Conservation (phyloP, 1,140 invertebrate species). For the Sweltsa coloradensis region DNA sequence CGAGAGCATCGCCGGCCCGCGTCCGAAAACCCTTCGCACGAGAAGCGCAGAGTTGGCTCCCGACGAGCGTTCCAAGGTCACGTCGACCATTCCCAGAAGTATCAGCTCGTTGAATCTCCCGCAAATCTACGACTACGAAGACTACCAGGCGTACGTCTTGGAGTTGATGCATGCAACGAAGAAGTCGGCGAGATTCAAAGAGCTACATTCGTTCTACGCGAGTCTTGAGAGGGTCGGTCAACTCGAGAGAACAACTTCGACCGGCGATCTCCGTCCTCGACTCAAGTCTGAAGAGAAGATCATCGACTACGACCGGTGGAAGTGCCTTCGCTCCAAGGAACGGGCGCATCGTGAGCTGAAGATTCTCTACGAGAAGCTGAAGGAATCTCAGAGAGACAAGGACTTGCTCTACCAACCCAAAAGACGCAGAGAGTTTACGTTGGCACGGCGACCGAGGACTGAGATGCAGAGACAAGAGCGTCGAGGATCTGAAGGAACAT, state of each 20-base stretch:
- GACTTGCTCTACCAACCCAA: conserved; percentile 69
- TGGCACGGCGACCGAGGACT: conserved; percentile 58
- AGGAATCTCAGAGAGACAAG: conserved; percentile 64
- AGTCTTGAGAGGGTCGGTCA: conserved; percentile 74
- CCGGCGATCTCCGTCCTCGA: conserved; percentile 51
- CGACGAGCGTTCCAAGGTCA: conserved; percentile 10
- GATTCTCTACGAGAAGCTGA: conserved; percentile 62
- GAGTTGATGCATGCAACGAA: conserved; percentile 57
- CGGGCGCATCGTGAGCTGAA: conserved; percentile 71
- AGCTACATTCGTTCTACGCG: conserved; percentile 73
- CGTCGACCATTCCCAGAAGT: conserved; percentile 23
- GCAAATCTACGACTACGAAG: conserved; percentile 32
- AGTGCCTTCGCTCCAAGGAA: conserved; percentile 61
- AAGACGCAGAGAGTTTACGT: conserved; percentile 51
- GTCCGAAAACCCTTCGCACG: conserved; percentile 36
- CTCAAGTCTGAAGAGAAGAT: conserved; percentile 61
- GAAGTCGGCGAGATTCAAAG: conserved; percentile 69
- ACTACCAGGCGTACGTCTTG: conserved; percentile 56
- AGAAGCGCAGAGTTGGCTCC: conserved; percentile 47
- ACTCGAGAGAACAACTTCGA: conserved; percentile 62
- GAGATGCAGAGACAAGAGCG: conserved; percentile 70
- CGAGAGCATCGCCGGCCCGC: conserved; percentile 21
- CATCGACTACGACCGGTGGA: conserved; percentile 79
- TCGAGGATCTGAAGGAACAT: conserved; percentile 66
- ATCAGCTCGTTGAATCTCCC: conserved; percentile 31